Base-by-base conservation (phyloP, 2,113 vertebrate species). In the Pomatorhinus ruficollis region DNA sequence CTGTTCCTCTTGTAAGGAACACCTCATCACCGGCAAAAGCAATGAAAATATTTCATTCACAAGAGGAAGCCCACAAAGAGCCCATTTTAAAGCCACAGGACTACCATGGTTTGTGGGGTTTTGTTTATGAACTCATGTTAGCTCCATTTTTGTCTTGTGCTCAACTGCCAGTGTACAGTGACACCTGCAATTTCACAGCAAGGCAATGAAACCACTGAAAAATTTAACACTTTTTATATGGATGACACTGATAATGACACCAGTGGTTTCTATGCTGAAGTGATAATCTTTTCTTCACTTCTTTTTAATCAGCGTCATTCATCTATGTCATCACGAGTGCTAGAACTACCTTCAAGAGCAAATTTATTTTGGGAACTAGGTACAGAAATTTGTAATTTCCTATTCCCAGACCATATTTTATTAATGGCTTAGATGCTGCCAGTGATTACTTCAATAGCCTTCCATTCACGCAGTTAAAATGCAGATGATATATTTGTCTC, bases 401-500 rank as follows among this genome's bases (percentile, higher is more conserved):
- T 97, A 83, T 83, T 85, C 81, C 53, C 88, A 86, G 54, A 53
- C 86, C 76, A 95, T 98, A 97, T 97, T 98, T 98, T 97, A 98
- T 98, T 98, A 97, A 98, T 96, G 95, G 71, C 89, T 97, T 96
- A 95, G 84, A 79, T 87, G 95, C 83, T 94, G 89, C 44, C 83
- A 53, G 77, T 95, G 93, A 96, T 97, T 96, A 97, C 92, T 97
- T 96, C 94, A 96, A 90, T 95, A 95, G 95, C 78, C 89, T 87
- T 96, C 95, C 70, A 89, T 93, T 97, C 91, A 89, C 78, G 27
- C 83, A 89, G 87, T 81, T 91, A 90, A 95, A 97, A 97, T 95
- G 81, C 65, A 53, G 54, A 85, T 96, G 96, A 97, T 97, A 85
- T 90, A 96, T 97, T 94, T 94, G 45, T 97, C 85, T 96, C 83